phyloP scores from a whole-genome alignment of 1,140 invertebrate species.

The Procambarus virginalis region DNA sequence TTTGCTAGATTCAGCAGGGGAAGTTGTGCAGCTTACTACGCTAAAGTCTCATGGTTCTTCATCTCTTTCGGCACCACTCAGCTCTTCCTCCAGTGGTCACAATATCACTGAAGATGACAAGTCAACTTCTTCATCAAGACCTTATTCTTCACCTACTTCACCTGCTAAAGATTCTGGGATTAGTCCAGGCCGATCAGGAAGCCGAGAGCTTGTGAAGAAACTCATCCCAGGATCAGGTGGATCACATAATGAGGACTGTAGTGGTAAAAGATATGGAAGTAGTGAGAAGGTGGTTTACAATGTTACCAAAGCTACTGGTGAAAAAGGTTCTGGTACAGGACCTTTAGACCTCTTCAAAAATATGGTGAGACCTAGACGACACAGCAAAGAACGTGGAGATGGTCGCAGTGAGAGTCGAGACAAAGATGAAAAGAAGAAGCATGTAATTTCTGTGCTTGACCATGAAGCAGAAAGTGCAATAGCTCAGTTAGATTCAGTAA shows the following conservation, averaged over 20 bases:
- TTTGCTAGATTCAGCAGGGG: constrained; percentile 65
- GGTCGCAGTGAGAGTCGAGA: constrained; percentile 60
- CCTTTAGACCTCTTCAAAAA: constrained; percentile 68
- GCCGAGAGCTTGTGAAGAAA: constrained; percentile 60
- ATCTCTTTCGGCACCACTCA: constrained; percentile 45
- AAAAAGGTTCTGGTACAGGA: constrained; percentile 58
- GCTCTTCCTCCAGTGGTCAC: constrained; percentile 60
- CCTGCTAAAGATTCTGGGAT: constrained; percentile 49
- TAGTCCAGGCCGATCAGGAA: constrained; percentile 51
- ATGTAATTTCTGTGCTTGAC: constrained; percentile 39
- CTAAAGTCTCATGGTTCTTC: constrained; percentile 67
- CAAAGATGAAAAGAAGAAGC: constrained; percentile 65
- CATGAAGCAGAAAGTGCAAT: constrained; percentile 68
- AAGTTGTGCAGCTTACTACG: constrained; percentile 67
- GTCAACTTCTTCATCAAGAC: constrained; percentile 51
- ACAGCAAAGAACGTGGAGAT: constrained; percentile 66
- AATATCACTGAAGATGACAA: constrained; percentile 66
- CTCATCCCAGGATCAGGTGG: constrained; percentile 59
- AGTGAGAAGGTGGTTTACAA: constrained; percentile 69
- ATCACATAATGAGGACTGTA: constrained; percentile 45
- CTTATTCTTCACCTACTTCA: constrained; percentile 57
- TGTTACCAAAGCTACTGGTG: constrained; percentile 65
- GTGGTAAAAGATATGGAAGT: constrained; percentile 62
- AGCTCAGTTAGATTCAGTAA: constrained; percentile 67
- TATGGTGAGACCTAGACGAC: constrained; percentile 66